Evolutionary conservation across 2,113 vertebrate genomes (phyloP).

Genomic region (Peromyscus californicus): DNA sequence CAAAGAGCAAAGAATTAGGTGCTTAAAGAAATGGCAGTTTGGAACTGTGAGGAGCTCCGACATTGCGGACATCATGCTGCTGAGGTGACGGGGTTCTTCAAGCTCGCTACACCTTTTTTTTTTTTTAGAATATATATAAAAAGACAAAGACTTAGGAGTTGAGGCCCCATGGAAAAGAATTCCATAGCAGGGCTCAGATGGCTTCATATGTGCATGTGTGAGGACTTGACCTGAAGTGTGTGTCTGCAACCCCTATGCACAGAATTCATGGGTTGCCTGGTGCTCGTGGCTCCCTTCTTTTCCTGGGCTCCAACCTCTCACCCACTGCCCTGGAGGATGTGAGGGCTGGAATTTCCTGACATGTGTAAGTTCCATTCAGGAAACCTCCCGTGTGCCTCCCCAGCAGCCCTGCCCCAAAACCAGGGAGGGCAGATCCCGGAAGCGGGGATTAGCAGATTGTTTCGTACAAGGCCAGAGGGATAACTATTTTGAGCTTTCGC

Average conservation of each 20-base stretch:
- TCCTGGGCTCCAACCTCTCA: background rate
- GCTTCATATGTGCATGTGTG: background rate
- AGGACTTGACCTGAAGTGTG: background rate
- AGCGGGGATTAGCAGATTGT: too few species aligned
- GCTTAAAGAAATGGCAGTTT: background rate
- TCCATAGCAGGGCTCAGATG: background rate
- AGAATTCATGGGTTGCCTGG: background rate
- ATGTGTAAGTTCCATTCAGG: background rate
- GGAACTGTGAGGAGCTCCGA: background rate
- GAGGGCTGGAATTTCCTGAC: background rate
- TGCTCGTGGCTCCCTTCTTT: background rate
- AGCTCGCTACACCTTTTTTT: fast-evolving
- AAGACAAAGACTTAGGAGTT: background rate
- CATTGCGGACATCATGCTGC: fast-evolving
- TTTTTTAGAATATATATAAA: too few species aligned
- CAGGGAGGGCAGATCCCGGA: background rate
- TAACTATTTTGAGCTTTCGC: background rate
- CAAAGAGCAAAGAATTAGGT: background rate
- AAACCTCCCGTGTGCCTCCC: background rate
- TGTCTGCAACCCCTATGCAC: background rate
- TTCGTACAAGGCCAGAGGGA: background rate
- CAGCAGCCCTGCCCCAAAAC: background rate
- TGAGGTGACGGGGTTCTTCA: fast-evolving
- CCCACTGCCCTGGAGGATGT: background rate
- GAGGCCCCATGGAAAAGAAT: background rate